Base-by-base conservation (phyloP, 1,140 invertebrate genomes). In the Papilio glaucus region DNA sequence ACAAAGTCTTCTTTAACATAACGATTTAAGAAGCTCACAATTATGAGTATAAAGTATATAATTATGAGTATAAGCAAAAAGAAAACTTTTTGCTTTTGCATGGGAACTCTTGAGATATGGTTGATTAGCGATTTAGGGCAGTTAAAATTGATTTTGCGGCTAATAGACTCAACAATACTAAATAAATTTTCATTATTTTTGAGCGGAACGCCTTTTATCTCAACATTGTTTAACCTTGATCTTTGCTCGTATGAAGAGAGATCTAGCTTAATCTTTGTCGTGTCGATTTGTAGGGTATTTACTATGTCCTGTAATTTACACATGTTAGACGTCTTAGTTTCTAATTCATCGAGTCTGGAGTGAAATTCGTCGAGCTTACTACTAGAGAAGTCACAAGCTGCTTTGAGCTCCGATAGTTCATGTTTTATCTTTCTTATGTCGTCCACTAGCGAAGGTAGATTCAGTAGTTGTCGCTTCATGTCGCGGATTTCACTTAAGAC, bases 191-290 rank as follows among this genome's bases (percentile, higher is more conserved):
- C 42, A 42, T 49, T 4, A 18, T 72, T 73, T 33, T 72, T 75
- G 1, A 72, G 9, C 0, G 75, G 78, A 5, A 79, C 41, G 4
- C 78, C 78, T 18, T 77, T 77, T 5, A 79, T 75, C 63, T 79
- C 73, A 2, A 79, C 42, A 45, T 79, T 79, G 9, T 76, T 79
- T 72, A 76, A 57, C 1, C 74, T 26, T 0, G 70, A 69, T 26
- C 74, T 26, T 13, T 76, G 72, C 1, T 79, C 75, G 6, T 41
- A 26, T 9, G 33, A 21, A 3, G 15, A 41, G 13, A 72, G 4
- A 5, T 73, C 69, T 5, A 15, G 33, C 38, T 62, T 72, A 1
- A 70, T 21, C 12, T 15, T 37, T 15, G 49, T n/a, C 21, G 74
- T n/a, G 1, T 68, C 45, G 10, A 9, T 12, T 1, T 73, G n/a